Percentiles rank a stretch among this genome's conserved stretches.
phyloP scores from a whole-genome alignment of 2,888 invertebrate genomes.

The Steinernema carpocapsae region DNA sequence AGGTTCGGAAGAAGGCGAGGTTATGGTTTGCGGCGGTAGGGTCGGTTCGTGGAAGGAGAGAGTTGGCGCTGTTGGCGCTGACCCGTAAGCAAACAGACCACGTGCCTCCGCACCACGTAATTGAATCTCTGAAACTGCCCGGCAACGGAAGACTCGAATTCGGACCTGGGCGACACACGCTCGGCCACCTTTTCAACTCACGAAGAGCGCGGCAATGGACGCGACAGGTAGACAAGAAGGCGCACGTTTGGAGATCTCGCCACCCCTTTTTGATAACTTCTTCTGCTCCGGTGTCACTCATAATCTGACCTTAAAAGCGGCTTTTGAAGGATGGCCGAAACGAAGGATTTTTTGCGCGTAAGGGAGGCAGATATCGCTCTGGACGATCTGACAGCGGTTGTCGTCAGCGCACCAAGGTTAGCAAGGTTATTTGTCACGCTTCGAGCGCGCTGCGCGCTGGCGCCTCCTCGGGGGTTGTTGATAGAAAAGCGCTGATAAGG shows the following conservation, averaged over 20 bases:
- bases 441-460: conserved; percentile 20
- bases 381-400: conserved; percentile 24
- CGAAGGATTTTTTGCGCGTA: conserved; percentile 16
- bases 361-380: conserved; percentile 23
- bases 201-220: too few relatives aligned
- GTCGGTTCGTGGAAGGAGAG: too few relatives aligned
- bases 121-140: background rate
- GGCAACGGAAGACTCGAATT: background rate
- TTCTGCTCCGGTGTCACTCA: background rate
- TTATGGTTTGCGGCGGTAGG: background rate
- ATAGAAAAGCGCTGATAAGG: conserved; percentile 32
- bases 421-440: conserved; percentile 35
- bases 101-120: background rate
- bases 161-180: background rate
- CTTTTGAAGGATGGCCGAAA: conserved; percentile 19
- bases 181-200: background rate
- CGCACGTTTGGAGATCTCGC: background rate
- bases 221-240: too few relatives aligned
- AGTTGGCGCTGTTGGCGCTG: background rate
- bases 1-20: background rate
- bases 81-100: conserved; percentile 30
- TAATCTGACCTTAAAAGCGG: conserved; percentile 21
- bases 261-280: conserved; percentile 24
- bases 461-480: conserved; percentile 32
- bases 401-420: conserved; percentile 12